A percentile compares a stretch with the other conserved stretches of the same genome.
phyloP scores from a whole-genome alignment of 2,113 vertebrate genomes.

The Alethe diademata region DNA sequence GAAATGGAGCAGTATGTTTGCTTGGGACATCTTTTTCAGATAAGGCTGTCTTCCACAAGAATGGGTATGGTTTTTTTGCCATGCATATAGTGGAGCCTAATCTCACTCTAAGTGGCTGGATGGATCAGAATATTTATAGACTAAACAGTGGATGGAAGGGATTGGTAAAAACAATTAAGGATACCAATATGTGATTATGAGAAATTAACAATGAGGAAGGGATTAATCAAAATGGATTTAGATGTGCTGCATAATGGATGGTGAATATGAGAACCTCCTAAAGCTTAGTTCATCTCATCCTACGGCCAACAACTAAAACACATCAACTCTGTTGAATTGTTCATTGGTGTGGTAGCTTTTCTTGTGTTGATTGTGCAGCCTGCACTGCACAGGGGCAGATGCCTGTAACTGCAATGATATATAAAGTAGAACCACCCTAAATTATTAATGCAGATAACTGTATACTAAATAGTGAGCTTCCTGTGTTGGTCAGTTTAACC shows the following conservation, averaged over 20 bases:
- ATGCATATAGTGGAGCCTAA: neutral
- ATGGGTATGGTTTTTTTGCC: neutral
- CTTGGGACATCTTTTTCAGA: neutral
- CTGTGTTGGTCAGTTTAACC: neutral
- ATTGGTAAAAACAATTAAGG: neutral
- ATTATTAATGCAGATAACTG: neutral
- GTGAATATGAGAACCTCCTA: neutral
- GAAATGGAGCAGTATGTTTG: neutral
- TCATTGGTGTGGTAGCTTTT: neutral
- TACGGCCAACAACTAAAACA: neutral
- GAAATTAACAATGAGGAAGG: neutral
- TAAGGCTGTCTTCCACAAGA: neutral
- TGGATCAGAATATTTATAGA: neutral
- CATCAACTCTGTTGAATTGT: neutral
- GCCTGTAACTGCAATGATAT: neutral
- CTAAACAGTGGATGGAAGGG: neutral
- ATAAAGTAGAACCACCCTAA: neutral
- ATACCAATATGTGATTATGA: neutral
- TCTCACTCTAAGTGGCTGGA: neutral
- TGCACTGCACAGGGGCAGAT: neutral
- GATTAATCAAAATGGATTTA: neutral
- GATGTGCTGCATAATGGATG: neutral
- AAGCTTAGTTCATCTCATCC: neutral
- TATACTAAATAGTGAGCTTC: neutral
- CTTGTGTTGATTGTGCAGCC: neutral